phyloP scores from a whole-genome alignment of 2,888 invertebrate species.

The Pollenia angustigena region DNA sequence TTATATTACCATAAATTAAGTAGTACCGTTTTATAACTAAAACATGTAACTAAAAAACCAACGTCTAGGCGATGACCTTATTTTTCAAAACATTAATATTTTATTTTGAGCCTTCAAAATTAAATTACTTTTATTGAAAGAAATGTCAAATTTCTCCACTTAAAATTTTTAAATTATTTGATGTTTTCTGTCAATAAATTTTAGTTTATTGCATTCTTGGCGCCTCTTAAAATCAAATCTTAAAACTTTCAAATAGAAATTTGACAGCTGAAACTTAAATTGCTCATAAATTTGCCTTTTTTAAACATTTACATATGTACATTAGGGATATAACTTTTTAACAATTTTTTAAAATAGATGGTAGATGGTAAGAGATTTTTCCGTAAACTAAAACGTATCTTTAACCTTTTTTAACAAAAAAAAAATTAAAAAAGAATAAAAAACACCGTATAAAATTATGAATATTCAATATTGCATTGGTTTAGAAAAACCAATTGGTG shows the following conservation, averaged over 20 bases:
- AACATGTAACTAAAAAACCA: not conserved
- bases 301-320: not conserved
- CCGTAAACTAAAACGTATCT: too few relatives aligned
- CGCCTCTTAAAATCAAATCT: not conserved
- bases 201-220: not conserved
- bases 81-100: not conserved
- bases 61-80: not conserved
- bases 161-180: not conserved
- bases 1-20: not conserved
- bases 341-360: too few relatives aligned
- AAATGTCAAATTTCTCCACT: too few relatives aligned
- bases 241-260: not conserved
- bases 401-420: too few relatives aligned
- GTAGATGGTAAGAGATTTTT: too few relatives aligned
- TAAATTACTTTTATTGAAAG: too few relatives aligned
- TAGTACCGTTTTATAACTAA: not conserved
- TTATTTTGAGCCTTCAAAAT: not conserved
- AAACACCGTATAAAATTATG: too few relatives aligned
- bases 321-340: too few relatives aligned
- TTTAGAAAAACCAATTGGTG: too few relatives aligned
- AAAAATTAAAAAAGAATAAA: too few relatives aligned
- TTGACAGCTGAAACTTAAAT: constrained; percentile 19
- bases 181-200: not conserved
- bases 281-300: not conserved
- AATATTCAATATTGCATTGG: too few relatives aligned